phyloP scores from a whole-genome alignment of 2,113 vertebrate species.

The Nanger granti region DNA sequence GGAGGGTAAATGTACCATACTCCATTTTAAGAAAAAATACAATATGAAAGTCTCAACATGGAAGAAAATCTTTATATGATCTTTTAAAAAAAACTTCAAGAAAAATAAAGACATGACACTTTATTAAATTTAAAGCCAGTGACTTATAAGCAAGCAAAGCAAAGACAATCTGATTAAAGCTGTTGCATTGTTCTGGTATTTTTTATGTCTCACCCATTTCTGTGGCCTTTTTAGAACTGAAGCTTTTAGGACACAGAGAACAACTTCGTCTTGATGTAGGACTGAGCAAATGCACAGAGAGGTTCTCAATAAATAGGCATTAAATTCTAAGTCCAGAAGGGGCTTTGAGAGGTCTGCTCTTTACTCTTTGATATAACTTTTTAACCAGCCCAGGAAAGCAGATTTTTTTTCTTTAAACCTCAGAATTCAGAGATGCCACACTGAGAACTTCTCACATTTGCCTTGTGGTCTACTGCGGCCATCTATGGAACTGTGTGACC shows the following conservation, averaged over 20 bases:
- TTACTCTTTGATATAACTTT: not conserved
- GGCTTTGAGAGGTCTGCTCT: slow-evolving; percentile 24
- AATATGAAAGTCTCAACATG: slow-evolving; percentile 54
- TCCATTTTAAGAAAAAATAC: slow-evolving; percentile 62
- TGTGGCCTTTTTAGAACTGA: slow-evolving; percentile 44
- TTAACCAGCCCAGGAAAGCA: slow-evolving; percentile 2
- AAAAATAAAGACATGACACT: slow-evolving; percentile 66
- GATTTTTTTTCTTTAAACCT: slow-evolving; percentile 20
- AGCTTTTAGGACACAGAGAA: slow-evolving; percentile 42
- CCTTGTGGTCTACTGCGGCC: not conserved
- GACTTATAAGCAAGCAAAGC: slow-evolving; percentile 63
- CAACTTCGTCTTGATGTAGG: slow-evolving; percentile 34
- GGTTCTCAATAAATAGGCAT: slow-evolving; percentile 61
- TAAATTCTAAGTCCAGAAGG: slow-evolving; percentile 42
- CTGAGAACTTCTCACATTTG: not conserved
- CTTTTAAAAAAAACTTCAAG: slow-evolving; percentile 59
- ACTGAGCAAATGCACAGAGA: slow-evolving; percentile 40
- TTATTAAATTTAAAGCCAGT: slow-evolving; percentile 72
- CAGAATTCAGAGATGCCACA: not conserved
- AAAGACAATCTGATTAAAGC: slow-evolving; percentile 58
- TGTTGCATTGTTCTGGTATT: slow-evolving; percentile 46
- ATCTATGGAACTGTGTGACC: not conserved
- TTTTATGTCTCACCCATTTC: slow-evolving; percentile 34
- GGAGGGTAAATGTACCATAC: slow-evolving; percentile 46
- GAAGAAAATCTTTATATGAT: slow-evolving; percentile 65